Base-by-base conservation (phyloP, 2,888 invertebrate species). In the Ectropis crepuscularia region DNA sequence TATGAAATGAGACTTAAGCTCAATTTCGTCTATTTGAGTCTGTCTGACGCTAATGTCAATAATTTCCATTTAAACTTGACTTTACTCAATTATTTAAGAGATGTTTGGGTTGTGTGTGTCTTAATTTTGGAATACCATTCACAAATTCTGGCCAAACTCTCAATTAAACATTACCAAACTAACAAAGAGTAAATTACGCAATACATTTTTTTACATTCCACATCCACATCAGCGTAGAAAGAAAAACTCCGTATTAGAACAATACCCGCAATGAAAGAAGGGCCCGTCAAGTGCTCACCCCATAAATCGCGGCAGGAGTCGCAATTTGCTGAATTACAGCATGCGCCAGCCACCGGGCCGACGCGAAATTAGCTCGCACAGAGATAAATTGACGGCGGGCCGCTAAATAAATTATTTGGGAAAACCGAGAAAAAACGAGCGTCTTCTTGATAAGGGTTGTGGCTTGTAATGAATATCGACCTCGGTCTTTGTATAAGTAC, bases 261-360 rank as follows among this genome's bases (percentile, higher is more conserved):
- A 73, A 72, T 78, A 73, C 74, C 80, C 84, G 91, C 89, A 92
- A 90, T 89, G 85, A 87, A 85, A 87, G 87, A 88, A 89, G 87
- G 87, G 86, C 88, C 85, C 90, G 92, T 92, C 92, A 92, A 90
- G 88, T 86, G 87, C 84, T 88, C 85, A 85, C 78, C 71, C 85
- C 85, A 91, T 92, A 92, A 92, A 92, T 92, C 86, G 81, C 74
- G 78, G 76, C 84, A 55, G 89, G 91, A 92, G 90, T 89, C 89
- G 92, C 92, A 92, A 92, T 92, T 92, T 92, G 92, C 90, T 92
- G 92, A 92, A 92, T 92, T 92, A 92, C 92, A 90, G 86, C 92
- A 92, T 92, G 90, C 91, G 90, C 91, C 89, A 88, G 89, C 91
- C 91, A 89, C 91, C 91, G 89, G 89, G 82, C 90, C 88, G 89